Evolutionary conservation across 2,888 invertebrate species (phyloP).

Genomic region (Saturnia pavonia): DNA sequence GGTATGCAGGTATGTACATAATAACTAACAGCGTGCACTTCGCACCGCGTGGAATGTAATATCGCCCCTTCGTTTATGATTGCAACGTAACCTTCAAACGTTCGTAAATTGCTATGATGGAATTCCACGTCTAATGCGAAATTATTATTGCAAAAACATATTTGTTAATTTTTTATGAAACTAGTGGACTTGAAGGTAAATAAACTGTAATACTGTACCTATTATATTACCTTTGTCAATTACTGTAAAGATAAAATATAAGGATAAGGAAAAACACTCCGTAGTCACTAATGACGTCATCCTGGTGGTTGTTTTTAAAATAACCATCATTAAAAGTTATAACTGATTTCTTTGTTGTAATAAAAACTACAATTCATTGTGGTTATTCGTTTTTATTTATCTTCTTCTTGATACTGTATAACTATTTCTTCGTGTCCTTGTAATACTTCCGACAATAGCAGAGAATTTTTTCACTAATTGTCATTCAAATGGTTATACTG

Average conservation of each 20-base stretch:
- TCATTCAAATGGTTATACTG: no score
- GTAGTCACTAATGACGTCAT: neutral
- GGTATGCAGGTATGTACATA: neutral
- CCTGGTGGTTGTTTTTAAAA: neutral
- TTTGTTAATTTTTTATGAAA: conserved; percentile 1
- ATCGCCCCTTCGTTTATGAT: conserved; percentile 14
- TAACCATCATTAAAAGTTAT: neutral
- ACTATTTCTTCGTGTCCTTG: neutral
- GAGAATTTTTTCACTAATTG: neutral
- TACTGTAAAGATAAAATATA: neutral
- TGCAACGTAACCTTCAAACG: conserved; percentile 11
- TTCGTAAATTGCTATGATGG: conserved; percentile 4
- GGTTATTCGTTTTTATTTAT: neutral
- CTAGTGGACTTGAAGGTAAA: conserved; percentile 3
- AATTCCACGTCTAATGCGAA: conserved; percentile 2
- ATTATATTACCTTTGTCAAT: neutral
- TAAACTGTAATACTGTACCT: neutral
- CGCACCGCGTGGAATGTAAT: conserved; percentile 4
- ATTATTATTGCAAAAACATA: conserved; percentile 7
- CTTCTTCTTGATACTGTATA: neutral
- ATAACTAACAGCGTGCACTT: neutral
- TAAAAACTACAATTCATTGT: neutral
- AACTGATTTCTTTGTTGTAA: neutral
- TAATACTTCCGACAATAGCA: neutral
- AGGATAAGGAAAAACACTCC: neutral